Evolutionary conservation across 1,140 invertebrate species (phyloP).

Genomic region (Dendroctonus ponderosae): DNA sequence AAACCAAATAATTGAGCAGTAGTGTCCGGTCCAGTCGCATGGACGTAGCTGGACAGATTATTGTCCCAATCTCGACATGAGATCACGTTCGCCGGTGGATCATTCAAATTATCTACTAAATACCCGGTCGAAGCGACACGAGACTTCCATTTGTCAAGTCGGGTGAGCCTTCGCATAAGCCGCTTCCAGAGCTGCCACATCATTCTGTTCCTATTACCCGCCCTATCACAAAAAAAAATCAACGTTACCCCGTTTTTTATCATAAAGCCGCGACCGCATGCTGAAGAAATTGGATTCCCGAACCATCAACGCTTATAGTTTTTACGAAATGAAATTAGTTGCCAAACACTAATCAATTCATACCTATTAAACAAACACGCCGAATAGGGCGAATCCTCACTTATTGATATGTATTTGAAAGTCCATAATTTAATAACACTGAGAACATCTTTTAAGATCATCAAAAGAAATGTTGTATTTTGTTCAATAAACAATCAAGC

Average conservation of each 20-base stretch:
- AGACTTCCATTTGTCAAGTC: constrained; percentile 44
- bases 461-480: no score
- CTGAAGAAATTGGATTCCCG: no score
- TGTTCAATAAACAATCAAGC: no score
- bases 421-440: no score
- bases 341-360: no score
- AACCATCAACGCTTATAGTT: no score
- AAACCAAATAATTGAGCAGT: constrained; percentile 33
- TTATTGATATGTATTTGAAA: no score
- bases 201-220: constrained; percentile 34
- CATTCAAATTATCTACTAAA: constrained; percentile 45
- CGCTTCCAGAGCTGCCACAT: constrained; percentile 34
- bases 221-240: constrained; percentile 29
- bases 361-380: no score
- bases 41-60: constrained; percentile 29
- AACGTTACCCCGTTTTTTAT: constrained; percentile 28
- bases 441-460: no score
- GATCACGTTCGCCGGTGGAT: constrained; percentile 38
- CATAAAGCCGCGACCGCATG: constrained; percentile 1
- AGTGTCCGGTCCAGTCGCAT: constrained; percentile 22
- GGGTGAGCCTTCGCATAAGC: constrained; percentile 32
- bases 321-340: no score
- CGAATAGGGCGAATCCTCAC: no score
- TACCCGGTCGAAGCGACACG: constrained; percentile 40
- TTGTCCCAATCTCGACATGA: constrained; percentile 36